phyloP scores from a whole-genome alignment of 2,113 vertebrate species.

The Etheostoma spectabile region DNA sequence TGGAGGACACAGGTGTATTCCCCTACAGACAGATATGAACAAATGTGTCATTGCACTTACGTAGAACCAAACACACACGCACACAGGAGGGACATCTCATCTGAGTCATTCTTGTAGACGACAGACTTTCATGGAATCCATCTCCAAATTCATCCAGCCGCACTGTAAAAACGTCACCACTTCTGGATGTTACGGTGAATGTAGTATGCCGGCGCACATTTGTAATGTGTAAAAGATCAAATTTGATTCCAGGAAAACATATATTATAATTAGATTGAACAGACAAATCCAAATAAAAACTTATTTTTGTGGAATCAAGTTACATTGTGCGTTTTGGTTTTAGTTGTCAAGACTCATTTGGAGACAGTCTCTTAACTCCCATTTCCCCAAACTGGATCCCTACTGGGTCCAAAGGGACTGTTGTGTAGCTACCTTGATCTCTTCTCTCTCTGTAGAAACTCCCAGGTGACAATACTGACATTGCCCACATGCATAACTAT shows the following conservation, averaged over 20 bases:
- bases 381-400: neutral
- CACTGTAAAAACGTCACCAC: constrained; percentile 29
- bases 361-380: neutral
- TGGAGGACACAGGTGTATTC: neutral
- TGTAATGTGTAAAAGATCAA: constrained; percentile 58
- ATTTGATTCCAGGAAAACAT: constrained; percentile 36
- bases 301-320: constrained; percentile 17
- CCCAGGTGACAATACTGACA: too few relatives aligned
- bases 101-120: constrained; percentile 45
- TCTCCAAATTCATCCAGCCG: constrained; percentile 53
- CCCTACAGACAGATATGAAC: neutral
- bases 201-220: constrained; percentile 13
- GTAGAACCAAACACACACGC: constrained; percentile 18
- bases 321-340: constrained; percentile 21
- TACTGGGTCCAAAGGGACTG: neutral
- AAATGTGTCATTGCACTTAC: neutral
- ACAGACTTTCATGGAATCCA: constrained; percentile 58
- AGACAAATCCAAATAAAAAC: constrained; percentile 26
- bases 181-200: constrained; percentile 10
- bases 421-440: neutral
- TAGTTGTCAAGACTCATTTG: neutral
- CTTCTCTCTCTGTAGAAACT: neutral
- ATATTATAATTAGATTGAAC: constrained; percentile 32
- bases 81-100: constrained; percentile 41
- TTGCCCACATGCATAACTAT: neutral